Base-by-base conservation (phyloP, 2,888 invertebrate species). In the Pyralis farinalis region DNA sequence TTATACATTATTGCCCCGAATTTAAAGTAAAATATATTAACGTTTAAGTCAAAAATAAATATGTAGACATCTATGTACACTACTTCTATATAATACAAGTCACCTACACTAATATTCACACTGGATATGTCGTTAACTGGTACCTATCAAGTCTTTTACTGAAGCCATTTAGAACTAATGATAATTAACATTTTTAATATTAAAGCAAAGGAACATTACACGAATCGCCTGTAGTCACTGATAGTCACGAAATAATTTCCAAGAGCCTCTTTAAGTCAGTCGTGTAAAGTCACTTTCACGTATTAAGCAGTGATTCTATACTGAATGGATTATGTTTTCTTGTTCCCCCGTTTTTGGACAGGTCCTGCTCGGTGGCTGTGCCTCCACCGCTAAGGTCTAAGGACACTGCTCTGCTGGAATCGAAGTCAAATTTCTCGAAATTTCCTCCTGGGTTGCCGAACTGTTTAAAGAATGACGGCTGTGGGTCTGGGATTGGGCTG, bases 261-360 rank as follows among this genome's bases (percentile, higher is more conserved):
- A 53, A 65, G 71, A 82, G 81, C 84, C 80, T 85, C 81, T 74
- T 60, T 61, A 55, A 65, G 50, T 49, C 51, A 53, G 57, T 51
- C 16, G 48, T 44, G 51, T 55, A 55, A 59, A 78, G 75, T 79
- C 70, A 79, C 65, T 86, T 90, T 91, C 91, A 91, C 88, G 92
- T 93, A 67, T 94, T 94, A 66, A 96, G 91, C 58, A 96, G 85
- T 44, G 96, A 96, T 74, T 96, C 96, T 92, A 96, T 96, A 88
- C 96, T 96, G 90, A 96, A 96, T 37, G 96, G 96, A 85, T 96
- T 96, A 77, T 90, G 92, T 87, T 90, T 93, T 72, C 91, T 91
- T 78, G 78, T 87, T 75, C 63, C 91, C 57, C 77, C 91, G 74
- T 76, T 91, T 87, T 83, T 91, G 16, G 83, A 82, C 63, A 80